phyloP scores from a whole-genome alignment of 1,140 invertebrate genomes.

The Lineus longissimus region DNA sequence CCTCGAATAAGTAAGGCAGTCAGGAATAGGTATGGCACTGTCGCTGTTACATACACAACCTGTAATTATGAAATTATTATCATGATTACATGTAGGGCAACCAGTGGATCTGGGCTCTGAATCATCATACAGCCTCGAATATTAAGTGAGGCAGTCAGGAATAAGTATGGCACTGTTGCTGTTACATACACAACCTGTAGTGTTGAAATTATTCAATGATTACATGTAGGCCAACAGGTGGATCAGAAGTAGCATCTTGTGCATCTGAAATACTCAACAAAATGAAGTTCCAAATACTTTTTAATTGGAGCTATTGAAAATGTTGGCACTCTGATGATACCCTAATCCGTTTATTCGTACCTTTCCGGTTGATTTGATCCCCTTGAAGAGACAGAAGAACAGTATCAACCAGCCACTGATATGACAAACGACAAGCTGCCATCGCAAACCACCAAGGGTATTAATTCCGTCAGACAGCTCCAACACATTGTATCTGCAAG shows the following conservation, averaged over 20 bases:
- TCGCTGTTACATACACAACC: constrained; percentile 51
- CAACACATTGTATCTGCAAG: constrained; percentile 32
- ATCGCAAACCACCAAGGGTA: constrained; percentile 79
- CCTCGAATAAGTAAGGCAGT: constrained; percentile 53
- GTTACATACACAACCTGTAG: constrained; percentile 47
- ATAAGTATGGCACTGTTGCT: constrained; percentile 55
- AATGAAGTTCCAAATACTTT: too few species aligned
- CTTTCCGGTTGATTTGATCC: constrained; percentile 93
- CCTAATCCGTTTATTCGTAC: too few species aligned
- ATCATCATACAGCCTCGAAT: constrained; percentile 53
- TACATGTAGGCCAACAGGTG: constrained; percentile 53
- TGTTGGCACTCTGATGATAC: too few species aligned
- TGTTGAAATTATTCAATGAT: constrained; percentile 23
- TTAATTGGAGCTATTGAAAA: too few species aligned
- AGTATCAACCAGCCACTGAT: constrained; percentile 90
- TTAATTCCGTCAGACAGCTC: constrained; percentile 67
- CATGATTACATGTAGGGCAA: constrained; percentile 52
- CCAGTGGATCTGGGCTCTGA: too few species aligned
- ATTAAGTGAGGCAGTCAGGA: constrained; percentile 52
- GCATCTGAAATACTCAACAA: too few species aligned
- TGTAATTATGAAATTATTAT: constrained; percentile 14
- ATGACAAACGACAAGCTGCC: constrained; percentile 82
- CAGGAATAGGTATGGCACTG: constrained; percentile 56
- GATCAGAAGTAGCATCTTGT: too few species aligned
- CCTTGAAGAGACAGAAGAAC: constrained; percentile 96